phyloP scores from a whole-genome alignment of 2,113 vertebrate genomes.

The Sphaerodactylus townsendi region DNA sequence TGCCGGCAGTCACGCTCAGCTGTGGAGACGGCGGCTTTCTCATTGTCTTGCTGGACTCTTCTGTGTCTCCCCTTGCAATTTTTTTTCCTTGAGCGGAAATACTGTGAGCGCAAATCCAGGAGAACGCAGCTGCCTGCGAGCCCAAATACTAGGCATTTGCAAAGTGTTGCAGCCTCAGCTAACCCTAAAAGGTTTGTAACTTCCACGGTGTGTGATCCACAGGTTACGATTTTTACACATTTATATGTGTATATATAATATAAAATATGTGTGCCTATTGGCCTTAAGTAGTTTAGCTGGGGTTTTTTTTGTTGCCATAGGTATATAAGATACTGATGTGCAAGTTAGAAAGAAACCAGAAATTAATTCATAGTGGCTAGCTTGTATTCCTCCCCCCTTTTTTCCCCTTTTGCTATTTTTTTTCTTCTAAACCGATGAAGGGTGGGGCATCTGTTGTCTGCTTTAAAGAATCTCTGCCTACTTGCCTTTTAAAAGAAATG shows the following conservation, averaged over 20 bases:
- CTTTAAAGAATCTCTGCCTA: slow-evolving; percentile 46
- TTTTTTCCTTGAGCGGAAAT: slow-evolving; percentile 46
- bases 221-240: slow-evolving; percentile 66
- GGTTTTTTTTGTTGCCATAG: slow-evolving; percentile 20
- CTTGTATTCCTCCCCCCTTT: background rate
- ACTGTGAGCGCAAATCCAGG: slow-evolving; percentile 54
- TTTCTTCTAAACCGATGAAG: slow-evolving; percentile 27
- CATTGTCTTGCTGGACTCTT: slow-evolving; percentile 77
- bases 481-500: slow-evolving; percentile 46
- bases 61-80: slow-evolving; percentile 71
- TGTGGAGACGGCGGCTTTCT: slow-evolving; percentile 61
- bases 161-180: slow-evolving; percentile 59
- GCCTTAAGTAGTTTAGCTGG: slow-evolving; percentile 9
- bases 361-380: slow-evolving; percentile 31
- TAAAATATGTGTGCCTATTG: slow-evolving; percentile 33
- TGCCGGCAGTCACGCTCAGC: slow-evolving; percentile 52
- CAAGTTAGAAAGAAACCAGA: slow-evolving; percentile 46
- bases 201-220: slow-evolving; percentile 65
- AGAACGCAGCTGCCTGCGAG: slow-evolving; percentile 31
- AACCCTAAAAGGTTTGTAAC: slow-evolving; percentile 59
- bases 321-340: slow-evolving; percentile 19
- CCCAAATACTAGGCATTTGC: slow-evolving; percentile 28
- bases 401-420: background rate
- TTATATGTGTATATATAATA: background rate
- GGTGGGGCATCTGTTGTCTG: slow-evolving; percentile 69